Conservation (phyloP, 1,140 invertebrate genomes). For the Tachypleus tridentatus region DNA sequence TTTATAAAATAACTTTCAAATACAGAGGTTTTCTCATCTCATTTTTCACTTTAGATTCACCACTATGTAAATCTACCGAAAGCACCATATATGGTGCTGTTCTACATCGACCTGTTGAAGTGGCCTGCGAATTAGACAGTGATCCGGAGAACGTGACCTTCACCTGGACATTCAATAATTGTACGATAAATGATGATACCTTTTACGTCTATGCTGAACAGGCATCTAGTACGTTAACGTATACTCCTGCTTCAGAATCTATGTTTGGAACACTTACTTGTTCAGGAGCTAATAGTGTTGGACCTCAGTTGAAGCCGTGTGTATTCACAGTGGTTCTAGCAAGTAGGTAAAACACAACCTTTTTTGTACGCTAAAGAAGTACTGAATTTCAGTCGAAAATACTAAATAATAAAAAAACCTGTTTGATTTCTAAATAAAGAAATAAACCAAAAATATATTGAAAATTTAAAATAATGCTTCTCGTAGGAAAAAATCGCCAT, state of each 20-base stretch:
- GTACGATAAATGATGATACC: slow-evolving; percentile 63
- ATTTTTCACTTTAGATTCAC: slow-evolving; percentile 39
- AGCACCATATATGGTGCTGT: slow-evolving; percentile 14
- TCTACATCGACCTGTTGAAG: slow-evolving; percentile 18
- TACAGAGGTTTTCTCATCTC: too few relatives aligned
- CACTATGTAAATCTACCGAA: slow-evolving; percentile 47
- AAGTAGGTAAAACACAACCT: too few relatives aligned
- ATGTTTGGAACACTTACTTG: slow-evolving; percentile 51
- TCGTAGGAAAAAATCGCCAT: too few relatives aligned
- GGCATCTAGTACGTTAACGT: slow-evolving; percentile 48
- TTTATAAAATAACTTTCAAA: too few relatives aligned
- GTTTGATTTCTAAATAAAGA: too few relatives aligned
- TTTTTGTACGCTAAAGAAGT: too few relatives aligned
- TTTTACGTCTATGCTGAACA: slow-evolving; percentile 38
- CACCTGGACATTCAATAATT: slow-evolving; percentile 85
- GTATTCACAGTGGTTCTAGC: slow-evolving; percentile 1
- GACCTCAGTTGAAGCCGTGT: slow-evolving; percentile 20
- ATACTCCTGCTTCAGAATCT: slow-evolving; percentile 44
- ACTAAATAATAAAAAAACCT: too few relatives aligned
- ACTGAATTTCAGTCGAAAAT: too few relatives aligned
- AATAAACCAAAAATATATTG: too few relatives aligned
- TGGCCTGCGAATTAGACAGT: slow-evolving; percentile 71
- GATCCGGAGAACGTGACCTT: slow-evolving; percentile 68
- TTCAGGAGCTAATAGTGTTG: slow-evolving; percentile 21
- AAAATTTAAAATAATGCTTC: too few relatives aligned